Evolutionary conservation across 2,888 invertebrate genomes (phyloP), one percentile per base, ranked within the genome.

Genomic region (Dolichomitus sp.): DNA sequence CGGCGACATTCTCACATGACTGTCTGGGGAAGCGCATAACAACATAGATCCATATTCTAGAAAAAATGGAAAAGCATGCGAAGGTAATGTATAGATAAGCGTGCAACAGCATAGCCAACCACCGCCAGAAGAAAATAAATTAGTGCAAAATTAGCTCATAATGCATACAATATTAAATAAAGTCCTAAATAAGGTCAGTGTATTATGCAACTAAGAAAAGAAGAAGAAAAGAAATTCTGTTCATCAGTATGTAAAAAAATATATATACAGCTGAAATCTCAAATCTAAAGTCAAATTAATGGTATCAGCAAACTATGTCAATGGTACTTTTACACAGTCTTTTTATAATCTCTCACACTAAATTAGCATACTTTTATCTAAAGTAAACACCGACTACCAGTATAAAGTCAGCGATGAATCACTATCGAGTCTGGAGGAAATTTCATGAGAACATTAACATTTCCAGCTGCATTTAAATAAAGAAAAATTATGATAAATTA

Each of bases 21-120:
- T 90, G 87, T 91, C 92, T 91, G 90, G 85, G 86, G 90, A 91
- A 91, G 91, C 88, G 89, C 89, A 92, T 88, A 91, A 93, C 89
- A 93, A 89, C 90, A 93, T 93, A 88, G 93, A 93, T 87, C 93
- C 93, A 91, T 93, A 93, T 91, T 93, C 93, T 93, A 91, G 84
- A 92, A 92, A 88, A 88, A 89, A 89, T 87, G 87, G 81, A 84
- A 77, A 84, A 81, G 86, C 80, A 78, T 82, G 83, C 81, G 73
- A 85, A 85, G 57, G 59, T 52, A 65, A 48, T 27, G 40, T 69
- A 61, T 40, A 69, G 48, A 84, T 65, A 73, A 79, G 52, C 57
- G 61, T 54, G 69, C 72, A 40, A 73, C 54, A 54, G 50, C 59
- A n/a, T 57, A 73, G 61, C 45, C 72, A 77, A 30, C 37, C 30